phyloP scores from a whole-genome alignment of 2,797 vertebrate species.

The Artibeus lituratus region DNA sequence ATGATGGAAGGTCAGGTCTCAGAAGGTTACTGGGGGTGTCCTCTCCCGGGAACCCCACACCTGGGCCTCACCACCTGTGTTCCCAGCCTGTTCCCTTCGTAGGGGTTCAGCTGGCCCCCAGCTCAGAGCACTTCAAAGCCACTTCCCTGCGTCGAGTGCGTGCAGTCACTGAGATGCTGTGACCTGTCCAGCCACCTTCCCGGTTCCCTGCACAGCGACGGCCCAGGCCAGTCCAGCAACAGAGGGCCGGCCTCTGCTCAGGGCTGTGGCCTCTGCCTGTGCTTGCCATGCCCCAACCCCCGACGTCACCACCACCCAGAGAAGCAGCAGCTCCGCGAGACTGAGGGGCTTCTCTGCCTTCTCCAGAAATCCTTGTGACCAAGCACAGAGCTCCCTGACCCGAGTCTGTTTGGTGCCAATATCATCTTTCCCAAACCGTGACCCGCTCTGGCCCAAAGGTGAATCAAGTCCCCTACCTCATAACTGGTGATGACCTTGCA shows the following conservation, averaged over 20 bases:
- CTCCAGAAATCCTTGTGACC: not conserved
- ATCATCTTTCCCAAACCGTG: not conserved
- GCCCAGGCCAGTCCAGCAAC: too few species aligned
- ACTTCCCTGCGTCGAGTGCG: not conserved
- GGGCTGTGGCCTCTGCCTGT: accelerated
- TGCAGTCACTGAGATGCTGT: not conserved
- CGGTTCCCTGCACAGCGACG: not conserved
- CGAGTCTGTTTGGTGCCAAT: not conserved
- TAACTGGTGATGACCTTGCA: not conserved
- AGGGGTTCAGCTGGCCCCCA: not conserved
- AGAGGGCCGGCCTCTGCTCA: not conserved
- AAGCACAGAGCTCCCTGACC: accelerated
- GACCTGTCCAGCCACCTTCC: accelerated
- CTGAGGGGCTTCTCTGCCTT: not conserved
- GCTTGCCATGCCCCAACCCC: too few species aligned
- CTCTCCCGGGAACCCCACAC: not conserved
- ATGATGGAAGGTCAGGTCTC: not conserved
- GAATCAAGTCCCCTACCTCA: not conserved
- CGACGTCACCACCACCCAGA: not conserved
- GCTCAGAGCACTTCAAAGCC: not conserved
- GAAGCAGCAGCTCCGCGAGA: not conserved
- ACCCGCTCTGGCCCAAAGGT: not conserved
- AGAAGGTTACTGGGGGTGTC: not conserved
- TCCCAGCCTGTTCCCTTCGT: not conserved
- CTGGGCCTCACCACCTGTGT: not conserved